Evolutionary conservation across 2,113 vertebrate species (phyloP).

Genomic region (Vombatus ursinus): DNA sequence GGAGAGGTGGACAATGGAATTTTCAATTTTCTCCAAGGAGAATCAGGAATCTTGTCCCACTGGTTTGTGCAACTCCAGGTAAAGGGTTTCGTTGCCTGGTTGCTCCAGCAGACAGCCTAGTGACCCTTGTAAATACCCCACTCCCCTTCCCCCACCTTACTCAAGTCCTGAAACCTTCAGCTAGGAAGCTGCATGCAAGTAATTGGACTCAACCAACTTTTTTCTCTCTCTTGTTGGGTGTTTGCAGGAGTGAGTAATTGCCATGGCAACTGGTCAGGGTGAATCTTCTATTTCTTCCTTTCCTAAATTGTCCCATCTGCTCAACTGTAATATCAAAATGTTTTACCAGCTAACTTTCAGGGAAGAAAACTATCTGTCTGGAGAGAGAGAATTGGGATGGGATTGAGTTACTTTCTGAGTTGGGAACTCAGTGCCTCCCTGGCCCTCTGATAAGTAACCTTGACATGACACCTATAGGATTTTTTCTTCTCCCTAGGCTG

Average conservation of each 20-base stretch:
- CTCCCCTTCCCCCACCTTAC: background rate
- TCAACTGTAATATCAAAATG: background rate
- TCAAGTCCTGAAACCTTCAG: background rate
- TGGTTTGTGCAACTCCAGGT: constrained; percentile 67
- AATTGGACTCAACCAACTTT: background rate
- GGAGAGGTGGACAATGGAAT: background rate
- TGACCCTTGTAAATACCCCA: background rate
- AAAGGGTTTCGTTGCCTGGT: background rate
- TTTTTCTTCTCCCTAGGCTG: background rate
- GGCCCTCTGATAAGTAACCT: background rate
- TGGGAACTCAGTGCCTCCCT: background rate
- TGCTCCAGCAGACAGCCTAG: background rate
- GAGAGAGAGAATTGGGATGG: background rate
- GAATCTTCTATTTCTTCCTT: background rate
- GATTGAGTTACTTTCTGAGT: background rate
- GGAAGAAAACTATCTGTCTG: background rate
- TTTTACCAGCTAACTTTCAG: background rate
- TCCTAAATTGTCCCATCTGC: background rate
- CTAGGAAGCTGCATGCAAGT: background rate
- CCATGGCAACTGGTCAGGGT: background rate
- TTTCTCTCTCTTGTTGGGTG: background rate
- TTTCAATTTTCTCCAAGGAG: background rate
- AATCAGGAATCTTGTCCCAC: constrained; percentile 68
- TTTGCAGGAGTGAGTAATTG: background rate
- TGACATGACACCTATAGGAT: background rate